Percentiles rank a stretch among this genome's conserved stretches.
Conservation (phyloP, 2,888 invertebrate genomes). For the Sinhomidia bicolor region DNA sequence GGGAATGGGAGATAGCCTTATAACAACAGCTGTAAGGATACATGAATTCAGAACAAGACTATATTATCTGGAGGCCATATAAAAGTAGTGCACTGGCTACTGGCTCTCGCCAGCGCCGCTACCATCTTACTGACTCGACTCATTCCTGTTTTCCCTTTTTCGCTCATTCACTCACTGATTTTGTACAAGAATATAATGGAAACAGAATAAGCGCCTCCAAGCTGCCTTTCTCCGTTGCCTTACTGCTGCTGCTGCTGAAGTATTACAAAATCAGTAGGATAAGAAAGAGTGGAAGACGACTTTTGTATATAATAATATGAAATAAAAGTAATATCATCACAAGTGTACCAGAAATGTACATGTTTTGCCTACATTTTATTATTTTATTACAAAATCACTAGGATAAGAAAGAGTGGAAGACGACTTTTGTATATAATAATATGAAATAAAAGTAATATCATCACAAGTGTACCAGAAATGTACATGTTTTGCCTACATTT, state of each 20-base stretch:
- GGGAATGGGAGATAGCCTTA: background rate
- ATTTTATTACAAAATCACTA: constrained; percentile 35
- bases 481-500: background rate
- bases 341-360: background rate
- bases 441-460: constrained; percentile 29
- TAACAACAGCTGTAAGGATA: background rate
- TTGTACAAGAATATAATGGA: constrained; percentile 7
- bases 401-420: constrained; percentile 9
- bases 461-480: constrained; percentile 1
- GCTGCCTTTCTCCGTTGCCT: constrained; percentile 4
- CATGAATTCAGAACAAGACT: background rate
- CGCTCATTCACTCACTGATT: background rate
- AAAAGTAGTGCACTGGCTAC: background rate
- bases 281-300: background rate
- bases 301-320: background rate
- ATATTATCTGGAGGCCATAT: background rate
- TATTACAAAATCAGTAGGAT: constrained; percentile 49
- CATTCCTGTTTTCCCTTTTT: background rate
- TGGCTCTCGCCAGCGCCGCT: background rate
- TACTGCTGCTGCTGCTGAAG: background rate
- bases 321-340: constrained; percentile 31
- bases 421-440: background rate
- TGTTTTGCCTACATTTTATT: background rate
- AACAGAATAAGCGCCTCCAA: constrained; percentile 14
- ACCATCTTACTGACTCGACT: background rate